A percentile compares a stretch with the other conserved stretches of the same genome.
Conservation (phyloP, 2,113 vertebrate genomes). For the rabbit (Oryctolagus cuniculus) region DNA sequence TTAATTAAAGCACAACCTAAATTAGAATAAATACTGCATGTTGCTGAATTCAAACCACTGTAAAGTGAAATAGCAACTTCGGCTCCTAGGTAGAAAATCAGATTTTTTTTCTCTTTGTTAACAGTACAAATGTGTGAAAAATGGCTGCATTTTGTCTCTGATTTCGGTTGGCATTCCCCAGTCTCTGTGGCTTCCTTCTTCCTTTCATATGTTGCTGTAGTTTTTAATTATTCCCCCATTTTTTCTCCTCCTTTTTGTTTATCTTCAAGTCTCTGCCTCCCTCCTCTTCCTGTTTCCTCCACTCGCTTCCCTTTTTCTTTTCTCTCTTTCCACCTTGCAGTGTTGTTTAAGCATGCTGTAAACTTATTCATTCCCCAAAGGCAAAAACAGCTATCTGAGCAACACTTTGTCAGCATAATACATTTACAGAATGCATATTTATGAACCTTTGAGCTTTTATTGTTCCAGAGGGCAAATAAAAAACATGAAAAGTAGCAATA, state of each 20-base stretch:
- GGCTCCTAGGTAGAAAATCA: slow-evolving; percentile 1
- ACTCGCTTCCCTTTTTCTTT: slow-evolving; percentile 39
- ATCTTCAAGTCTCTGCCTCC: background rate
- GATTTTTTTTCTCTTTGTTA: background rate
- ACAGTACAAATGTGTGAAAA: background rate
- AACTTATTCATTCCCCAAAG: slow-evolving; percentile 90
- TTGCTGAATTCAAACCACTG: slow-evolving; percentile 1
- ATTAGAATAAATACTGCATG: background rate
- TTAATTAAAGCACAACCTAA: slow-evolving; percentile 46
- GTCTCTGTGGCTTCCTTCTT: background rate
- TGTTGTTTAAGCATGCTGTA: slow-evolving; percentile 90
- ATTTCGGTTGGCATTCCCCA: slow-evolving; percentile 62
- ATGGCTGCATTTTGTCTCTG: background rate
- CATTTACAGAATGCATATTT: slow-evolving; percentile 94
- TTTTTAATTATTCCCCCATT: background rate
- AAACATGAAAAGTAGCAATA: slow-evolving; percentile 94
- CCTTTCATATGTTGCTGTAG: background rate
- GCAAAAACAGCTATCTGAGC: slow-evolving; percentile 89
- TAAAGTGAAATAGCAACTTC: background rate
- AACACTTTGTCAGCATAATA: slow-evolving; percentile 93
- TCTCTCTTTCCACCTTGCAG: slow-evolving; percentile 66
- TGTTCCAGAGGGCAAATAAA: slow-evolving; percentile 93
- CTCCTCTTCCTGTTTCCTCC: background rate
- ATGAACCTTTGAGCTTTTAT: slow-evolving; percentile 94
- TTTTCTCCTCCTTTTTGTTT: background rate